Evolutionary conservation across 2,797 vertebrate genomes (phyloP).

Genomic region (Pitangus sulphuratus): DNA sequence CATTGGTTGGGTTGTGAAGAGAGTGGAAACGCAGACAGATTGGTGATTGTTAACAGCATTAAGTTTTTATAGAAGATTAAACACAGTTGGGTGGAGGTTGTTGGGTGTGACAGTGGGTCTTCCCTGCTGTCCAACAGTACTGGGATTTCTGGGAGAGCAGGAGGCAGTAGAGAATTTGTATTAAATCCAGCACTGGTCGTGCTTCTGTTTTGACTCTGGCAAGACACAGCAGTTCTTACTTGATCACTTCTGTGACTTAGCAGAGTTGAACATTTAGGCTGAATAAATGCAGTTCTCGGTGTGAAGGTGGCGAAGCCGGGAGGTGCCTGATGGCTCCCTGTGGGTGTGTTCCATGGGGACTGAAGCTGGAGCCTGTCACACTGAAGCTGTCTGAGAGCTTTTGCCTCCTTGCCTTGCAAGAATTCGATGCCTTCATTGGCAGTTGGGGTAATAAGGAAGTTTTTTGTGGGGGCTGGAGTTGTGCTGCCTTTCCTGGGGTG

Average conservation of each 20-base stretch:
- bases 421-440: rapidly evolving
- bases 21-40: not conserved
- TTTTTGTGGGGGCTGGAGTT: not conserved
- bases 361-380: not conserved
- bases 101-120: not conserved
- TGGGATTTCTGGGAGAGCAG: not conserved
- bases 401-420: not conserved
- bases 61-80: not conserved
- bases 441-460: conserved; percentile 25
- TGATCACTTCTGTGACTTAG: not conserved
- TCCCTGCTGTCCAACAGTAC: not conserved
- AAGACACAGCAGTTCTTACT: not conserved
- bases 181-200: rapidly evolving
- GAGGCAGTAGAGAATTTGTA: not conserved
- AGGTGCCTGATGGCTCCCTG: rapidly evolving
- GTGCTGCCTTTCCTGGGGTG: not conserved
- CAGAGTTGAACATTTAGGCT: not conserved
- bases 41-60: not conserved
- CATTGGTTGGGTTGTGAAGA: not conserved
- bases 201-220: not conserved
- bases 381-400: not conserved
- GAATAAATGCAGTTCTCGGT: not conserved
- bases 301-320: rapidly evolving
- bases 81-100: not conserved
- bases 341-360: not conserved